A percentile compares a stretch with the other conserved stretches of the same genome.
Conservation (phyloP, 2,888 invertebrate genomes). For the Pachydiplax longipennis region DNA sequence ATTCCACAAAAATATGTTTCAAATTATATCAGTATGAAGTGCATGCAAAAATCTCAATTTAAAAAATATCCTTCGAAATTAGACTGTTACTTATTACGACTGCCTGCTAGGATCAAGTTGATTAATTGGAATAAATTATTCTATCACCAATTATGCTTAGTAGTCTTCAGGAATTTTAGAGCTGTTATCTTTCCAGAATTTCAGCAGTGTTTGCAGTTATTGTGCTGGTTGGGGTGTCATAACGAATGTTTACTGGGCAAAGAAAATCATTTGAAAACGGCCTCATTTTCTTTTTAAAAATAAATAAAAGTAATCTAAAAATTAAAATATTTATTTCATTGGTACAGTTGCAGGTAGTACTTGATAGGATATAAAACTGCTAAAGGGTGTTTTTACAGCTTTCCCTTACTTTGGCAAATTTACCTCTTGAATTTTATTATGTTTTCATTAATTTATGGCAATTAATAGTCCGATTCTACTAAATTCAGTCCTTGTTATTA, state of each 20-base stretch:
- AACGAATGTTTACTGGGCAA: too few relatives aligned
- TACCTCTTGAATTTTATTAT: background rate
- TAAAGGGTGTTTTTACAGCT: too few relatives aligned
- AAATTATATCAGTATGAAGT: background rate
- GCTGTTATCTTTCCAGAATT: background rate
- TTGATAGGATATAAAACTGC: too few relatives aligned
- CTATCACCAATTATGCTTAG: background rate
- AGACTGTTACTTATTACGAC: background rate
- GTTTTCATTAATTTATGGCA: background rate
- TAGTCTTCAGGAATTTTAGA: background rate
- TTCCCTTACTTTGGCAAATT: background rate
- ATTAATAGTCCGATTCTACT: background rate
- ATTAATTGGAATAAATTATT: background rate
- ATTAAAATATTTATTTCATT: background rate
- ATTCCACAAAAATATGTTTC: background rate
- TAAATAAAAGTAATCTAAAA: background rate
- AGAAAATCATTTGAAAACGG: background rate
- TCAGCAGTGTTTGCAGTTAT: slow-evolving; percentile 39
- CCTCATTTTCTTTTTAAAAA: background rate
- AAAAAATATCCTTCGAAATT: background rate
- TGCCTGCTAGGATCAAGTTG: background rate
- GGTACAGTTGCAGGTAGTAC: too few relatives aligned
- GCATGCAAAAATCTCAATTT: background rate
- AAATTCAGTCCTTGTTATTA: slow-evolving; percentile 3
- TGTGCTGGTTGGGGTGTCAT: slow-evolving; percentile 6